These are phyloP conservation scores for Terrapene triunguis DNA, from an alignment of 2,113 vertebrate genomes.

Conservation along the genomic window DNA sequence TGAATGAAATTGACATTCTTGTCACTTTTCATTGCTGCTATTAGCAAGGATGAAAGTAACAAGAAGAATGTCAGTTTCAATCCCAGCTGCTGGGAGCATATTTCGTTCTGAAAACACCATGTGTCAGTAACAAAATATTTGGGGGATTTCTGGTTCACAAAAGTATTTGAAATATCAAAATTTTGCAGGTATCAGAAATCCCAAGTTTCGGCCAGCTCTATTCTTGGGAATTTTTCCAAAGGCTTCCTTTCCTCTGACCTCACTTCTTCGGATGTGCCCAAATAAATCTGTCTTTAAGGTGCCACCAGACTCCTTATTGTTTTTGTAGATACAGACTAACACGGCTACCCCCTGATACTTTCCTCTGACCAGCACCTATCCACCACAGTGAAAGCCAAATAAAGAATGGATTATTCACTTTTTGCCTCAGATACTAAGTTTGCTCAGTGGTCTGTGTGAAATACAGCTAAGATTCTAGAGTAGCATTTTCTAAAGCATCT, in stretches of 20 bases:
- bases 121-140: neutral
- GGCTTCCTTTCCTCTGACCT: neutral
- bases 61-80: neutral
- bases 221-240: neutral
- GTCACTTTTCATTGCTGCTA: neutral
- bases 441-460: neutral
- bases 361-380: neutral
- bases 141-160: neutral
- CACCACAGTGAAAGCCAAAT: neutral
- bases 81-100: neutral
- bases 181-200: neutral
- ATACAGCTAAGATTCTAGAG: neutral
- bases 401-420: neutral
- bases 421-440: neutral
- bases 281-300: too few relatives aligned
- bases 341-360: too few relatives aligned
- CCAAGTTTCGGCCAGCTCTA: neutral
- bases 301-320: too few relatives aligned
- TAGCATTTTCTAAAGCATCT: neutral
- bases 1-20: neutral
- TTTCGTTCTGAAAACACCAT: neutral
- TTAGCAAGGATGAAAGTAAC: neutral
- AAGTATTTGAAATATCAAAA: neutral
- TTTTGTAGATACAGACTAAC: too few relatives aligned
- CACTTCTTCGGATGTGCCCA: too few relatives aligned